phyloP scores from a whole-genome alignment of 1,140 invertebrate species.

The Apis dorsata region DNA sequence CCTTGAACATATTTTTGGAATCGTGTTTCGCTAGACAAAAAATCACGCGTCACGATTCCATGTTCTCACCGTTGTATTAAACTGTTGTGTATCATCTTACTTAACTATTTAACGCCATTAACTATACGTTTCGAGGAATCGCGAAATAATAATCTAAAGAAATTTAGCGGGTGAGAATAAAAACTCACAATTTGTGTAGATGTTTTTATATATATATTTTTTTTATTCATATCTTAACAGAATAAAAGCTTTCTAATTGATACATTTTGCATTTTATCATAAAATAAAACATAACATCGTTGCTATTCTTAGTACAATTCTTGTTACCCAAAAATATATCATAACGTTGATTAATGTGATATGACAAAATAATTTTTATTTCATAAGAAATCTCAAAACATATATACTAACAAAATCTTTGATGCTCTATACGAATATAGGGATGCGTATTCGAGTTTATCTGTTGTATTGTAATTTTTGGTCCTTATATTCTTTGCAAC shows the following conservation, averaged over 20 bases:
- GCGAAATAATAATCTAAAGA: neutral
- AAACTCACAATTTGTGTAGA: neutral
- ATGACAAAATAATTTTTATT: conserved; percentile 23
- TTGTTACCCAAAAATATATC: conserved; percentile 23
- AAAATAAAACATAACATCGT: conserved; percentile 25
- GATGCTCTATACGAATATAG: conserved; percentile 21
- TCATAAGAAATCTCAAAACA: neutral
- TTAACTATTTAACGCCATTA: neutral
- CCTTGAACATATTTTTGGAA: conserved; percentile 59
- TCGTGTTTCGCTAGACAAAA: conserved; percentile 45
- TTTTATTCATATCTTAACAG: conserved; percentile 42
- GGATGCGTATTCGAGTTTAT: conserved; percentile 5
- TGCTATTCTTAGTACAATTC: conserved; percentile 7
- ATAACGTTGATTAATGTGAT: conserved; percentile 14
- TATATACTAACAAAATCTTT: neutral
- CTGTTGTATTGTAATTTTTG: conserved; percentile 28
- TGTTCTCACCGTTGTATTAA: conserved; percentile 42
- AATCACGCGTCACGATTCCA: conserved; percentile 23
- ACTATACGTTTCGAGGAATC: neutral
- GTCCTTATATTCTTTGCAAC: conserved; percentile 50
- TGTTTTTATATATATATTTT: conserved; percentile 2
- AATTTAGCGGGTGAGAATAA: neutral
- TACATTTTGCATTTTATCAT: conserved; percentile 13
- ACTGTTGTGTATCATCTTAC: conserved; percentile 3
- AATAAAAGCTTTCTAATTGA: conserved; percentile 32